Percentiles rank a stretch among this genome's conserved stretches.
Evolutionary conservation across 2,113 vertebrate species (phyloP).

Genomic region (Varanus salvator): DNA sequence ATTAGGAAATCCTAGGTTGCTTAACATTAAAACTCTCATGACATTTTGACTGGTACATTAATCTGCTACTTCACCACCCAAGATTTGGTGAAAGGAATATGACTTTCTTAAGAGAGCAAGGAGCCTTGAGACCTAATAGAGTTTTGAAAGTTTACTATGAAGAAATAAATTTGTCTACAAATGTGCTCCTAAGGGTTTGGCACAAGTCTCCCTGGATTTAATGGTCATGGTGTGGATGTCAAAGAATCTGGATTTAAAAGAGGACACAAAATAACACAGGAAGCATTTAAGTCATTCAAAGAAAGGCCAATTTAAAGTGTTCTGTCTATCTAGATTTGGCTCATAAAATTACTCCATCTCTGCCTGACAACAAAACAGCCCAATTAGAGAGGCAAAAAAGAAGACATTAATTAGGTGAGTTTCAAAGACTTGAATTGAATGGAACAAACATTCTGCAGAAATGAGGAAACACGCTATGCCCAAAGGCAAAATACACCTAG

Average conservation of each 20-base stretch:
- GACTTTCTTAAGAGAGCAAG: constrained; percentile 46
- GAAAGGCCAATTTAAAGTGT: constrained; percentile 61
- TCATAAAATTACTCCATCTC: constrained; percentile 49
- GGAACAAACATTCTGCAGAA: constrained; percentile 26
- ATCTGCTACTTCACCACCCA: neutral
- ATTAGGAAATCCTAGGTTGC: constrained; percentile 51
- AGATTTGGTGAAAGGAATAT: constrained; percentile 35
- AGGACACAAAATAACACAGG: constrained; percentile 48
- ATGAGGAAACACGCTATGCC: constrained; percentile 40
- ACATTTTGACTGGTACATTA: constrained; percentile 23
- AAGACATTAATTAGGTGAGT: constrained; percentile 52
- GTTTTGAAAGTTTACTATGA: constrained; percentile 48
- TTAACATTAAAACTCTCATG: constrained; percentile 38
- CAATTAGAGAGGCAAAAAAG: constrained; percentile 10
- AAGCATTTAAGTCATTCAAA: constrained; percentile 48
- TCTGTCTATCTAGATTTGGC: constrained; percentile 52
- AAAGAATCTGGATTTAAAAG: constrained; percentile 46
- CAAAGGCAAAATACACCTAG: constrained; percentile 55
- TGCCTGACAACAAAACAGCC: constrained; percentile 38
- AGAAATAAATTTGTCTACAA: constrained; percentile 43
- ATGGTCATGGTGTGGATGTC: constrained; percentile 45
- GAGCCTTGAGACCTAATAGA: constrained; percentile 41
- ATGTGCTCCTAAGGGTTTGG: constrained; percentile 35
- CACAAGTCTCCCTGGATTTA: constrained; percentile 49
- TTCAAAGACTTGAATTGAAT: constrained; percentile 50